Percentiles rank a stretch among this genome's conserved stretches.
These are phyloP conservation scores for Tanypteryx hageni DNA, from an alignment of 2,888 invertebrate genomes.

Conservation along the genomic window DNA sequence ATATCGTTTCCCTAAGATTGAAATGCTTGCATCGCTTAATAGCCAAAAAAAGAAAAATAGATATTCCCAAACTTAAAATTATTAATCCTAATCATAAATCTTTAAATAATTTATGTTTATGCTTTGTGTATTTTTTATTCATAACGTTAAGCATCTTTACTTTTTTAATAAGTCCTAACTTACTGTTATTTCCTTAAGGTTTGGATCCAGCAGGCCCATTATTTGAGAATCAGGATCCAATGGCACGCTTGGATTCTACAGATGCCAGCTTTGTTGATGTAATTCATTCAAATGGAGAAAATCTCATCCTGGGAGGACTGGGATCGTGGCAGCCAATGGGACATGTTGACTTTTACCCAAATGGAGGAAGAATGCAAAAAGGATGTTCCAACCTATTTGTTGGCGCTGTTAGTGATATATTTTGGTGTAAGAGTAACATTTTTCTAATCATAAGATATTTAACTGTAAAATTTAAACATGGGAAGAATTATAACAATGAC, in stretches of 20 bases:
- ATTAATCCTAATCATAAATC: too few relatives aligned
- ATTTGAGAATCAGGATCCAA: slow-evolving; percentile 92
- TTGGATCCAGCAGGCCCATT: slow-evolving; percentile 94
- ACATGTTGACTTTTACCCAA: slow-evolving; percentile 94
- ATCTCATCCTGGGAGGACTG: slow-evolving; percentile 91
- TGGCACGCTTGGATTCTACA: slow-evolving; percentile 88
- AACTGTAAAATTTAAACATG: too few relatives aligned
- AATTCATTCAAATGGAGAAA: slow-evolving; percentile 95
- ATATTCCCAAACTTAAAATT: too few relatives aligned
- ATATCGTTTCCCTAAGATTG: too few relatives aligned
- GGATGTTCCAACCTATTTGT: slow-evolving; percentile 95
- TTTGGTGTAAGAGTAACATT: slow-evolving; percentile 84
- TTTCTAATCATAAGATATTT: too few relatives aligned
- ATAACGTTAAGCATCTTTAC: neutral
- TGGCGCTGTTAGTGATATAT: slow-evolving; percentile 92
- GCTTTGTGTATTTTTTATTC: neutral
- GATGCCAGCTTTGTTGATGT: slow-evolving; percentile 95
- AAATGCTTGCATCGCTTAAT: too few relatives aligned
- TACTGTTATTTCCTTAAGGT: slow-evolving; percentile 76
- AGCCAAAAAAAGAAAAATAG: too few relatives aligned
- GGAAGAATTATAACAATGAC: too few relatives aligned
- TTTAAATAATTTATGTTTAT: too few relatives aligned
- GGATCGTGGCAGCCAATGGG: slow-evolving; percentile 95
- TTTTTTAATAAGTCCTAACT: neutral
- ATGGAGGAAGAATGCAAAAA: slow-evolving; percentile 93